Evolutionary conservation across 2,113 vertebrate genomes (phyloP).

Genomic region (Pampusana beccarii): DNA sequence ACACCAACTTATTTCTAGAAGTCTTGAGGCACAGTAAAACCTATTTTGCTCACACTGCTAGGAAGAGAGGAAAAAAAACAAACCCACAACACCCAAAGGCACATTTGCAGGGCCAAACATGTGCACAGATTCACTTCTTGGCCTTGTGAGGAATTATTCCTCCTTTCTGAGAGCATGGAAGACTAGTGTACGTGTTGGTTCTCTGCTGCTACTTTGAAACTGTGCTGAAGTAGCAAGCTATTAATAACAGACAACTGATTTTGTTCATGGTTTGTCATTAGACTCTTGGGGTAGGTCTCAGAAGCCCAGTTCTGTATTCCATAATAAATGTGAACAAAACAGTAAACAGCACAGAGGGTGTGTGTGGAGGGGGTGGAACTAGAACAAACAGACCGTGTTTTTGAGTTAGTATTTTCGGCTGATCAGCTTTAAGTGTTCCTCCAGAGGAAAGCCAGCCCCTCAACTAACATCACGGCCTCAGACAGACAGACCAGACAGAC

Average conservation of each 20-base stretch:
- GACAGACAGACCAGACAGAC: not conserved
- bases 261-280: not conserved
- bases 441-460: not conserved
- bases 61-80: not conserved
- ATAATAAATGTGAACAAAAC: not conserved
- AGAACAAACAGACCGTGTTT: not conserved
- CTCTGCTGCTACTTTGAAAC: not conserved
- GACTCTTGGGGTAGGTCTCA: not conserved
- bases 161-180: not conserved
- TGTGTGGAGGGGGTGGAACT: not conserved
- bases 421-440: not conserved
- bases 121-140: not conserved
- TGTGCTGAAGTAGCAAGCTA: not conserved
- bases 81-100: accelerated
- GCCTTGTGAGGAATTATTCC: not conserved
- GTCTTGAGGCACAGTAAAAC: not conserved
- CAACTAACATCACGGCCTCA: not conserved
- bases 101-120: not conserved
- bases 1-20: not conserved
- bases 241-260: not conserved
- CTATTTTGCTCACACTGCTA: not conserved
- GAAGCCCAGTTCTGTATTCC: not conserved
- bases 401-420: not conserved
- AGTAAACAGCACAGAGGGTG: not conserved
- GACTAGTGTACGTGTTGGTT: not conserved